Evolutionary conservation across 2,888 invertebrate species (phyloP), one percentile per base, ranked within the genome.

Genomic region (Dugesia japonica): DNA sequence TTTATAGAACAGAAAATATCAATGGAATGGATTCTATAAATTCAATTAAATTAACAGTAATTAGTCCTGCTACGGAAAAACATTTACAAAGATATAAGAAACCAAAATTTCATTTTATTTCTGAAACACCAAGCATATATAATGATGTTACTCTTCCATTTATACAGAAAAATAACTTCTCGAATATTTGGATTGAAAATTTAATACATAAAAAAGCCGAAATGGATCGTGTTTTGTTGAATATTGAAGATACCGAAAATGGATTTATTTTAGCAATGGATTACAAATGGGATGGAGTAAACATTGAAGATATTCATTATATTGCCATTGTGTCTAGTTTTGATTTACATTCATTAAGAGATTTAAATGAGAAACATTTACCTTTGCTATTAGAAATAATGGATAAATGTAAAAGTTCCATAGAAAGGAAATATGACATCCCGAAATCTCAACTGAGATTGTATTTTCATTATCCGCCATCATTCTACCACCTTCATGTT

Each of bases 401-500:
- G 15, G 87, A 89, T 76, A 89, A 90, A 82, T 90, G 91, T 80
- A 87, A 87, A 31, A 17, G 15, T 26, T 89, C 89, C 0, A 91
- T 97, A 78, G 82, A 88, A 73, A 87, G 90, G 33, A 91, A 90
- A 81, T 95, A 90, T 85, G 88, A 88, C 17, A 81, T 97, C 0
- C 85, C 88, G 1, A 84, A 87, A 20, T 81, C 81, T 78, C 83
- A 91, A 82, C 84, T 95, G 28, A 87, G 94, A 27, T 88, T 91
- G 79, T 97, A 91, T 84, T 84, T 95, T 0, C 95, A 97, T 84
- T 97, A 97, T 85, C 94, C 93, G 82, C 97, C 97, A 0, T 92
- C 94, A 0, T 98, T 93, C 86, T 95, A 94, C 85, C 94, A 97
- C 83, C 87, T 98, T 0, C 97, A 98, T 83, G 88, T 97, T 0